Conservation (phyloP, 2,113 vertebrate species). For the Plectropomus leopardus region DNA sequence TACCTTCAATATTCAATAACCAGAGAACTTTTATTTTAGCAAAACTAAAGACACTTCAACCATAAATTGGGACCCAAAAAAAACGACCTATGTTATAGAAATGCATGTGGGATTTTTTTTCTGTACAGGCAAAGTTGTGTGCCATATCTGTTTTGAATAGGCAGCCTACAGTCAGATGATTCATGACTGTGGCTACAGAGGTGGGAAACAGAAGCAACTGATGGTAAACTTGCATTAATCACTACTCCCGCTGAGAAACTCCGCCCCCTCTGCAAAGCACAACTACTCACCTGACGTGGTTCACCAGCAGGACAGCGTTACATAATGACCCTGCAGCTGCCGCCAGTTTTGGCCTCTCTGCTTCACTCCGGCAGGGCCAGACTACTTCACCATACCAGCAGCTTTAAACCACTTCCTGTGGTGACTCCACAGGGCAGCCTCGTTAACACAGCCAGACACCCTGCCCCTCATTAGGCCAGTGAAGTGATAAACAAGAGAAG, state of each 20-base stretch:
- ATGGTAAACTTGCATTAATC: slow-evolving; percentile 43
- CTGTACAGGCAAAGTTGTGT: background rate
- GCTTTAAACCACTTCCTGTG: slow-evolving; percentile 78
- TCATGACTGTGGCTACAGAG: slow-evolving; percentile 33
- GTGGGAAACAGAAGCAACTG: background rate
- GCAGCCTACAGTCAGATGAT: slow-evolving; percentile 34
- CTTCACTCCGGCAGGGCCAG: slow-evolving; percentile 54
- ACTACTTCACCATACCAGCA: slow-evolving; percentile 39
- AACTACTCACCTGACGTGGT: slow-evolving; percentile 49
- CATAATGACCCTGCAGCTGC: slow-evolving; percentile 59
- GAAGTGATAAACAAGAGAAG: slow-evolving; percentile 71
- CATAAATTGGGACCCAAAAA: no score
- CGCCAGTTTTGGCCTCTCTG: slow-evolving; percentile 63
- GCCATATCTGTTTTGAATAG: slow-evolving; percentile 13
- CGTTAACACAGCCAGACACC: slow-evolving; percentile 73
- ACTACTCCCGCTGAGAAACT: slow-evolving; percentile 7
- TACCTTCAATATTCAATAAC: no score
- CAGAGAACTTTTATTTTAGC: no score
- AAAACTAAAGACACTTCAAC: no score
- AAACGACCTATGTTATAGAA: background rate
- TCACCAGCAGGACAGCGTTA: slow-evolving; percentile 43
- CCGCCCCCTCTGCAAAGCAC: background rate
- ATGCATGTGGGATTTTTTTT: slow-evolving; percentile 7
- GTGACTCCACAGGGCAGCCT: slow-evolving; percentile 60
- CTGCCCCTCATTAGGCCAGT: slow-evolving; percentile 67